Conservation (phyloP, 2,113 vertebrate genomes). For the Machaerirhynchus nigripectus region DNA sequence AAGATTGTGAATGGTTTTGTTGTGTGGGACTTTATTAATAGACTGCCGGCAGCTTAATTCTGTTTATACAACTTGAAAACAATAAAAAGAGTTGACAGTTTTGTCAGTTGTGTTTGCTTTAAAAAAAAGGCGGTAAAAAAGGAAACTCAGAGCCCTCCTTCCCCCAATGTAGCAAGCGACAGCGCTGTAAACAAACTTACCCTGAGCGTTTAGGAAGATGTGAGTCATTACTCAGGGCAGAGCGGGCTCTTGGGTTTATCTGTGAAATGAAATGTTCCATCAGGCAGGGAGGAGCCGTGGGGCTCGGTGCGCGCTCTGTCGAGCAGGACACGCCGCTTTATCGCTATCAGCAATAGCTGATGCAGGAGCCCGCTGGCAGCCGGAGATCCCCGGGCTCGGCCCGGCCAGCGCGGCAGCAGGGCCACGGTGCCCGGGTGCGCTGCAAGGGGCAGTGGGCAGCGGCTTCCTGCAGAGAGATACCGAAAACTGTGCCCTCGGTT, state of each 20-base stretch:
- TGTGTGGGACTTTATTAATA: conserved; percentile 59
- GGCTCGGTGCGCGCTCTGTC: background rate
- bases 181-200: conserved; percentile 37
- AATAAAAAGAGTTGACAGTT: conserved; percentile 46
- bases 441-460: background rate
- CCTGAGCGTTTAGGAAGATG: conserved; percentile 2
- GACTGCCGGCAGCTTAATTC: conserved; percentile 56
- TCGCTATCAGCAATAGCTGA: background rate
- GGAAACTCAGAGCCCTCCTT: background rate
- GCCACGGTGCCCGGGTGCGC: background rate
- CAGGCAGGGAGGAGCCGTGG: background rate
- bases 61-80: conserved; percentile 56
- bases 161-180: background rate
- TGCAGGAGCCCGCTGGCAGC: background rate
- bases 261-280: background rate
- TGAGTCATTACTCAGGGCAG: conserved; percentile 16
- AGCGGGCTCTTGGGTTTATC: background rate
- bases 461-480: background rate
- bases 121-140: background rate
- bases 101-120: conserved; percentile 38
- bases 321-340: background rate
- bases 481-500: background rate
- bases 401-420: background rate
- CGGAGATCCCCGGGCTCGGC: background rate
- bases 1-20: conserved; percentile 39